Evolutionary conservation across 2,797 vertebrate species (phyloP).

Genomic region (Malurus splendens): DNA sequence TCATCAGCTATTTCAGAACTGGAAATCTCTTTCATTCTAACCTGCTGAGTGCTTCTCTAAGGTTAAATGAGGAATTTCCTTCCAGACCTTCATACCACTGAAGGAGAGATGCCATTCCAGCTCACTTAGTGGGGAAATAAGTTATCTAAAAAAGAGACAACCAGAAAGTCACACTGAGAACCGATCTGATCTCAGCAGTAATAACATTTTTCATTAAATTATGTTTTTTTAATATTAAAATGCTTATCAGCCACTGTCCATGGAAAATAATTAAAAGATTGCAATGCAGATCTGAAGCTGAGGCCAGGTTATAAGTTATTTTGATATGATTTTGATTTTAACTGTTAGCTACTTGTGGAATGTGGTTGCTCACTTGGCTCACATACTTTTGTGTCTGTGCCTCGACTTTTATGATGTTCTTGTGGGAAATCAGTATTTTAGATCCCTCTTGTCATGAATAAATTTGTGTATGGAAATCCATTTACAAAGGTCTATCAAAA

Average conservation of each 20-base stretch:
- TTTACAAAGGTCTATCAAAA: conserved; percentile 16
- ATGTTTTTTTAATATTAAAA: not conserved
- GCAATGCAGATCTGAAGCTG: not conserved
- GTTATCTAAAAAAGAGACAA: not conserved
- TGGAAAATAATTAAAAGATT: conserved; percentile 10
- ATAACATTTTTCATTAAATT: not conserved
- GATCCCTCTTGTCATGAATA: not conserved
- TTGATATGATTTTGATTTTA: not conserved
- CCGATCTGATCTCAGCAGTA: not conserved
- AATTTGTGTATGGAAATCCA: conserved; percentile 3
- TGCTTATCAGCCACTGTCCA: not conserved
- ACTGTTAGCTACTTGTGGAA: not conserved
- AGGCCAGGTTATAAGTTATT: not conserved
- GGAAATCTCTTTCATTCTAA: not conserved
- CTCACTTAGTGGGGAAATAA: not conserved
- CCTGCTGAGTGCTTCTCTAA: not conserved
- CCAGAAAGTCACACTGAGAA: not conserved
- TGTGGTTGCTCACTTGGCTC: conserved; percentile 29
- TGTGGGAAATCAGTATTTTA: conserved; percentile 30
- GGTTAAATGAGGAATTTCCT: not conserved
- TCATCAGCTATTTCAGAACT: not conserved
- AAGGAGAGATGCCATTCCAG: not conserved
- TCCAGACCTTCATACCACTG: not conserved
- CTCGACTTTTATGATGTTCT: not conserved
- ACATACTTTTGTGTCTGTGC: not conserved